These are phyloP conservation scores for Rana temporaria DNA, from an alignment of 2,113 vertebrate genomes.

Conservation along the genomic window DNA sequence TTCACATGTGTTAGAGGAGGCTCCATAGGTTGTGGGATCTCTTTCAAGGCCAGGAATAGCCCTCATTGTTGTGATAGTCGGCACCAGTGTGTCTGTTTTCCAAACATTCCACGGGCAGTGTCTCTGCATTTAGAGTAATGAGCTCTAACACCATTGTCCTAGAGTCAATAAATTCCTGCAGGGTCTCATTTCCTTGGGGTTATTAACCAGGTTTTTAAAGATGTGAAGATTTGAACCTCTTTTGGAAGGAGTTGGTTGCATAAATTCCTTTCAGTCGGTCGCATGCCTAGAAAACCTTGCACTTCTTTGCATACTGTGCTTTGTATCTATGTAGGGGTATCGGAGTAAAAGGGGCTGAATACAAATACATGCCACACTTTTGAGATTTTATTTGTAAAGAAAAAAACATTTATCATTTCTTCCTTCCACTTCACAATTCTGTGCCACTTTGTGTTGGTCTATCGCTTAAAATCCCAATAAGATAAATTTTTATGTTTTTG, in stretches of 20 bases:
- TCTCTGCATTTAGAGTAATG: slow-evolving; percentile 23
- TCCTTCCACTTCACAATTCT: no score
- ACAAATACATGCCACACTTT: no score
- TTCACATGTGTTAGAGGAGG: background rate
- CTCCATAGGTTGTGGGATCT: background rate
- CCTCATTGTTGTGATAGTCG: slow-evolving; percentile 32
- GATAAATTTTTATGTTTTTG: no score
- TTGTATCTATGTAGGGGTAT: no score
- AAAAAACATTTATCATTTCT: no score
- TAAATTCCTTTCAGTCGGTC: slow-evolving; percentile 7
- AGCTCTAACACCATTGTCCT: slow-evolving; percentile 9
- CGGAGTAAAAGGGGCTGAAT: no score
- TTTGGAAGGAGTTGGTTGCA: background rate
- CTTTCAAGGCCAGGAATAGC: slow-evolving; percentile 4
- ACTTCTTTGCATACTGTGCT: no score
- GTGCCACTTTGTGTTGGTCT: no score
- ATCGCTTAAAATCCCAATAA: no score
- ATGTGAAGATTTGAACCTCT: slow-evolving; percentile 41
- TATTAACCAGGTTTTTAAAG: slow-evolving; percentile 48
- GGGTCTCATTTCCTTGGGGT: slow-evolving; percentile 28
- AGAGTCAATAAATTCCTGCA: slow-evolving; percentile 46
- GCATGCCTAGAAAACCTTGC: background rate
- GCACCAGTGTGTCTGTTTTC: slow-evolving; percentile 25
- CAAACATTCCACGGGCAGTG: slow-evolving; percentile 9
- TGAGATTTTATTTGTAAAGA: no score